Conservation (phyloP, 2,888 invertebrate species). For the Conomelus anceps region DNA sequence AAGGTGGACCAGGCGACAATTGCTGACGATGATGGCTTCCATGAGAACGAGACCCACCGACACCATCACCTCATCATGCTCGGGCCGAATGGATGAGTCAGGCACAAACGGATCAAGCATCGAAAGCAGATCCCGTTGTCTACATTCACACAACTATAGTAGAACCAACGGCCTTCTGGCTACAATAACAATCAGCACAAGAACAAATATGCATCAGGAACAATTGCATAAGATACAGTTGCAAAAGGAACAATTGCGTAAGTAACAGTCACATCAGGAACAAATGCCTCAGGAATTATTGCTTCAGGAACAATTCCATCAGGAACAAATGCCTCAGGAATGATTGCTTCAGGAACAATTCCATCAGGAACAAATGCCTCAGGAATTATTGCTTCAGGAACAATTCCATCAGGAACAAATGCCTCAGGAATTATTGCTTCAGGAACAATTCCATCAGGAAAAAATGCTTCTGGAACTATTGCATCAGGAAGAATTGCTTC, state of each 20-base stretch:
- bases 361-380: background rate
- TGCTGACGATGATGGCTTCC: slow-evolving; percentile 28
- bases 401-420: background rate
- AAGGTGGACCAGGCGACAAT: slow-evolving; percentile 15
- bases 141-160: too few species aligned
- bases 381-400: background rate
- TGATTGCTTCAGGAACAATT: background rate
- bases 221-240: background rate
- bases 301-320: background rate
- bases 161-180: too few species aligned
- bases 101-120: background rate
- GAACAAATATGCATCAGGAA: too few species aligned
- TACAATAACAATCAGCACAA: too few species aligned
- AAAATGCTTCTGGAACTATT: background rate
- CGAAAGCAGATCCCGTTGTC: too few species aligned
- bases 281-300: background rate
- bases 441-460: background rate
- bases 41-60: slow-evolving; percentile 23
- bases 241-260: background rate
- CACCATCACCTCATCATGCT: slow-evolving; percentile 8
- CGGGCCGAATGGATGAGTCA: slow-evolving; percentile 24
- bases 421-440: background rate
- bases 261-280: background rate
- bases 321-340: background rate
- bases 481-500: background rate